Base-by-base conservation (phyloP, 2,113 vertebrate genomes). In the Calyptommatus sinebrachiatus region DNA sequence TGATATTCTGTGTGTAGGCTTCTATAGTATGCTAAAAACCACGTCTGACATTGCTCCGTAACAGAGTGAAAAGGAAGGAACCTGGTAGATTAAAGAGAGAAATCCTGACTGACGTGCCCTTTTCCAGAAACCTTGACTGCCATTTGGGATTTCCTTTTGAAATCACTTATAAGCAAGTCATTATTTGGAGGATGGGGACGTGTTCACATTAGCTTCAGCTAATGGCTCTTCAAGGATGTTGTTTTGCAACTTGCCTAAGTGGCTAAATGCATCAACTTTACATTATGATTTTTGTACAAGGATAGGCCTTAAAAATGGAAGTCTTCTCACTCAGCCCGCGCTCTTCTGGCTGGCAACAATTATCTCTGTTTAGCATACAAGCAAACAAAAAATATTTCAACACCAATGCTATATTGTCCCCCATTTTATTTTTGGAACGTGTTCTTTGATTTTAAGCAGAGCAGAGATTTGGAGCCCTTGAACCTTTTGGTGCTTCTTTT, bases 171-270 rank as follows among this genome's bases (percentile, higher is more conserved):
- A 77, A 81, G 60, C 48, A 78, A 86, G 41, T 81, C n/a, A 69
- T 87, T 84, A 81, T 48, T 73, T 14, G 46, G 80, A 85, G 86
- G 80, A 35, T 60, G 79, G 62, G 73, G 50, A 80, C 81, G 75
- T 77, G 77, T 87, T 84, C n/a, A 20, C 73, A 82, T 22, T 26
- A 24, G 76, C 48, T 79, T 88, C 71, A 0, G 2, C 82, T 92
- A 92, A 92, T 90, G 89, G 89, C 89, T 88, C 84, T 90, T 91
- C 91, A 89, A 93, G 91, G 89, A 89, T 89, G 83, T 86, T 90
- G 81, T 80, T 88, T 89, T 87, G 81, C 80, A 83, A 87, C 75
- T 87, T 86, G 26, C 24, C 41, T 89, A 78, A 91, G 78, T 89
- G 86, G 81, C 73, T 85, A 88, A 91, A 88, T 87, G 66, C 84